Percentiles rank a stretch among this genome's conserved stretches.
These are phyloP conservation scores for Clarias batrachus DNA, from an alignment of 2,113 vertebrate genomes.

Conservation along the genomic window DNA sequence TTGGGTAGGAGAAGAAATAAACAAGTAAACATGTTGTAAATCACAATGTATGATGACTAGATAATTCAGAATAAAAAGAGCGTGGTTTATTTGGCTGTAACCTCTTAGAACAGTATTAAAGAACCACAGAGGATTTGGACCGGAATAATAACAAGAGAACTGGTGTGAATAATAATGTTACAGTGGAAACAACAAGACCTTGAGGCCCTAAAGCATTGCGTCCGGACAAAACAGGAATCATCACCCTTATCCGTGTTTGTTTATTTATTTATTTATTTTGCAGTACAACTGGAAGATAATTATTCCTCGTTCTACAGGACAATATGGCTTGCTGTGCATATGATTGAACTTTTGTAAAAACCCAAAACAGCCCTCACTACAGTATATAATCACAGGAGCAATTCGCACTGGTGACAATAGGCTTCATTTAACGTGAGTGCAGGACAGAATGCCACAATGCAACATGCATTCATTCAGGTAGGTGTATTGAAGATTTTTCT, in stretches of 20 bases:
- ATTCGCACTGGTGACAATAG: neutral
- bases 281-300: neutral
- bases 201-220: slow-evolving; percentile 4
- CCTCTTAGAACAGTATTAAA: neutral
- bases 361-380: neutral
- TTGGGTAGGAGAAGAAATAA: neutral
- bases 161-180: slow-evolving; percentile 23
- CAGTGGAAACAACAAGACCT: slow-evolving; percentile 25
- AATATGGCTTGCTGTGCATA: neutral
- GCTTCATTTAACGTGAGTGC: slow-evolving; percentile 20
- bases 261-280: neutral
- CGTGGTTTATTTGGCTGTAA: neutral
- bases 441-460: neutral
- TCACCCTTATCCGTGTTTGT: neutral
- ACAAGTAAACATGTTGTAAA: neutral
- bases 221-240: slow-evolving; percentile 6
- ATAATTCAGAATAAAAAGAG: neutral
- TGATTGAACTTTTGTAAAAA: slow-evolving; percentile 10
- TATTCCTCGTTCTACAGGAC: neutral
- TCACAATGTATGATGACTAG: neutral
- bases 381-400: neutral
- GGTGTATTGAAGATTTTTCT: neutral
- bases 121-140: slow-evolving; percentile 22
- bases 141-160: neutral
- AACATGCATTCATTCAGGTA: slow-evolving; percentile 15